These are phyloP conservation scores for Xiphorhynchus erythropygius DNA, from an alignment of 2,797 vertebrate species.

Conservation along the genomic window DNA sequence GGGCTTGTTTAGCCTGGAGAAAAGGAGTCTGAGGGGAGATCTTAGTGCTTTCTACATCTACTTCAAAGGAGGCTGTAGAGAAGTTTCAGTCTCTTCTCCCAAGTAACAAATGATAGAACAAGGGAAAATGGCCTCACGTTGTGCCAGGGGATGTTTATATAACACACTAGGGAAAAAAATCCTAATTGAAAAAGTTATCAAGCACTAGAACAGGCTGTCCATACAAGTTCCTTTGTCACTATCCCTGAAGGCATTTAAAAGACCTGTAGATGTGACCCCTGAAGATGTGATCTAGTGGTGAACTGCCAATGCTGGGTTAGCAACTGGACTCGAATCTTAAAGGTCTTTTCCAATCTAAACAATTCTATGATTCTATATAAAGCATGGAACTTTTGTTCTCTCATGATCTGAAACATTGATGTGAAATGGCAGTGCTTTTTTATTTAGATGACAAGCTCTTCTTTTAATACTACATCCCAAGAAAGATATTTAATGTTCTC, in stretches of 20 bases:
- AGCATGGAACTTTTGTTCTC: background rate
- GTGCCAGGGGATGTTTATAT: background rate
- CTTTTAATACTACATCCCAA: background rate
- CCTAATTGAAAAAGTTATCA: background rate
- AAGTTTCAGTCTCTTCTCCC: background rate
- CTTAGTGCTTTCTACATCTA: background rate
- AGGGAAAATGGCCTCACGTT: background rate
- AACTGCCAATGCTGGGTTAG: background rate
- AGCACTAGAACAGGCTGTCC: background rate
- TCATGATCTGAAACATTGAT: background rate
- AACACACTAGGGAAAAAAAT: background rate
- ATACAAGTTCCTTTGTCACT: background rate
- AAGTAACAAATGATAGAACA: background rate
- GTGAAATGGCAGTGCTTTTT: background rate
- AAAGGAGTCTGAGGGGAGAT: background rate
- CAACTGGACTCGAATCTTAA: background rate
- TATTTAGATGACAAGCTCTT: background rate
- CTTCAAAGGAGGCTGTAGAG: background rate
- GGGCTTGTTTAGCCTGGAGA: accelerated
- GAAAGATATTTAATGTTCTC: background rate
- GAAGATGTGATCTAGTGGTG: background rate
- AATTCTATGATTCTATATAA: too few relatives aligned
- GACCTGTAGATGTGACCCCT: background rate
- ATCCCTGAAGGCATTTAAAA: background rate
- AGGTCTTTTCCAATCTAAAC: background rate